Base-by-base conservation (phyloP, 2,888 invertebrate species). In the Terebella lapidaria region DNA sequence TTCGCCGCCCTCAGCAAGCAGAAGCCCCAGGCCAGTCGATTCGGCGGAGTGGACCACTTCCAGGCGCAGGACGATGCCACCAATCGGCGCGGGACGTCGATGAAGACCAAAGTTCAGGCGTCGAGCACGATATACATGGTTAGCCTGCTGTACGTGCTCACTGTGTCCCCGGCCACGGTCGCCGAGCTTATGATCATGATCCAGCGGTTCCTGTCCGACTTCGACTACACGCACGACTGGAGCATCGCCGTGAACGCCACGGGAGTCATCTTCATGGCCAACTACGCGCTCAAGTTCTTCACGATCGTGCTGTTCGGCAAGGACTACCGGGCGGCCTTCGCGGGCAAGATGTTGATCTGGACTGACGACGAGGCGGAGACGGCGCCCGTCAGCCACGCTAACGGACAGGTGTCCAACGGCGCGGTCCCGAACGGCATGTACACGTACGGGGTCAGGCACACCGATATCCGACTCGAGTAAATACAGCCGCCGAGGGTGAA, bases 251-350 rank as follows among this genome's bases (percentile, higher is more conserved):
- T 29, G n/a, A 22, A 29, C 42, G 49, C 60, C 22, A 35, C 62
- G 22, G 30, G 51, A 3, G 20, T 30, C 10, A 18, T 57, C n/a
- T 52, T 64, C 18, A n/a, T 60, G 5, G 49, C 53, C 28, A 63
- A 64, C 60, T 63, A 62, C 51, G 46, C 64, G 0, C 26, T 47
- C 55, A 64, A 64, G 46, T 57, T 64, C 56, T 62, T 56, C 57
- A 5, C 26, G 18, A 42, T 60, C 20, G 3, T 52, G 22, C 24
- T 54, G 47, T 5, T 56, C 25, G 35, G 52, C 20, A 20, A 10
- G 3, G 28, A 51, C 10, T 47, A 24, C 51, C 49, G 60, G 25
- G 28, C 29, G 18, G 47, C 59, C 20, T 27, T 55, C 29, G 30
- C 24, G 18, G 55, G 55, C 20, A 55, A 15, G 55, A 10, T 15